Evolutionary conservation across 2,888 invertebrate genomes (phyloP).

Genomic region (Diarsia brunnea): DNA sequence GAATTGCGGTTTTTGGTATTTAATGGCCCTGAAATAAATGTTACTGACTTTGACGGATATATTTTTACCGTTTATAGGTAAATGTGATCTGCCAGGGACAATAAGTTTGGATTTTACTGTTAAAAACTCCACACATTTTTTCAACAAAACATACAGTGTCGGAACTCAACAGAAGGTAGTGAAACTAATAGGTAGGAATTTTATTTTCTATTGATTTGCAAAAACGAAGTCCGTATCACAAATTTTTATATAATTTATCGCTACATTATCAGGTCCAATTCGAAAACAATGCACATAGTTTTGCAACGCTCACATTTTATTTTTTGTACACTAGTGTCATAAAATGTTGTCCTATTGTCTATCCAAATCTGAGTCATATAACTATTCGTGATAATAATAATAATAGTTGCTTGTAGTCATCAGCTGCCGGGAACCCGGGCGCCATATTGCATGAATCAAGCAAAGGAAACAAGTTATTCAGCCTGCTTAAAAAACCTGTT

Average conservation of each 20-base stretch:
- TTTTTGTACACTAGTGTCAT: background rate
- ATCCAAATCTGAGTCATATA: conserved; percentile 30
- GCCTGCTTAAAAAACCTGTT: conserved; percentile 60
- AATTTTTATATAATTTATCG: background rate
- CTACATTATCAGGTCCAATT: background rate
- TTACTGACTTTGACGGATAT: background rate
- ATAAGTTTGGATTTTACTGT: background rate
- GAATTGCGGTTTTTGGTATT: background rate
- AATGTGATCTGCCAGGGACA: background rate
- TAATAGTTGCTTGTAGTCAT: conserved; percentile 39
- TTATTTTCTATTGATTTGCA: background rate
- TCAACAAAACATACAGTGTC: too few species aligned
- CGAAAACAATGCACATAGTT: background rate
- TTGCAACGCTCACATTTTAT: background rate
- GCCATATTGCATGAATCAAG: conserved; percentile 51
- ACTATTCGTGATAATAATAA: conserved; percentile 14
- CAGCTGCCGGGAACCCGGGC: conserved; percentile 58
- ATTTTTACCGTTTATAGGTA: background rate
- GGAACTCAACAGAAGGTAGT: background rate
- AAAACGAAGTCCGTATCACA: background rate
- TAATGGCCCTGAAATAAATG: background rate
- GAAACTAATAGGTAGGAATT: background rate
- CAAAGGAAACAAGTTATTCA: conserved; percentile 64
- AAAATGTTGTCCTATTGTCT: conserved; percentile 20
- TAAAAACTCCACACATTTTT: too few species aligned